Percentiles rank a stretch among this genome's conserved stretches.
phyloP scores from a whole-genome alignment of 2,113 vertebrate species.

The Colistium nudipinnis region DNA sequence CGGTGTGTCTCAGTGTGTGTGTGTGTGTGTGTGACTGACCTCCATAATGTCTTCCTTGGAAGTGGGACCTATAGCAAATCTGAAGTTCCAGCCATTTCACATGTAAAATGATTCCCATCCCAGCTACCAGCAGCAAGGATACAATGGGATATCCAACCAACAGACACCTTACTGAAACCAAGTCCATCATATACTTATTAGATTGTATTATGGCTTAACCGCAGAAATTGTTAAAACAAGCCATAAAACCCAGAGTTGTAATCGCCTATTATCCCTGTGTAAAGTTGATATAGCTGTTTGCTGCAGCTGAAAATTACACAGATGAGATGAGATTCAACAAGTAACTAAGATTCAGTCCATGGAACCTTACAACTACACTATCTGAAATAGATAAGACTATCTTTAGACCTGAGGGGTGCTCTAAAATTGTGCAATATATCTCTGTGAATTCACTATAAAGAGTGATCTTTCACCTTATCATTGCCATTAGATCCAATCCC shows the following conservation, averaged over 20 bases:
- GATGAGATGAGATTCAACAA: too few species aligned
- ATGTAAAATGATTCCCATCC: slow-evolving; percentile 68
- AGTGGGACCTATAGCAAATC: slow-evolving; percentile 82
- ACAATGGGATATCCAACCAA: slow-evolving; percentile 49
- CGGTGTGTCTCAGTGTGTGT: neutral
- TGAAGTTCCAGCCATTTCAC: slow-evolving; percentile 86
- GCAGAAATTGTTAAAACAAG: neutral
- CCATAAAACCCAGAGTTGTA: too few species aligned
- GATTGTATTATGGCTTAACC: neutral
- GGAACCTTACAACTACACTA: too few species aligned
- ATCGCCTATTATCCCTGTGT: too few species aligned
- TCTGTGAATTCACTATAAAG: too few species aligned
- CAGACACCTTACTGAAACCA: slow-evolving; percentile 46
- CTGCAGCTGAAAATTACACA: too few species aligned
- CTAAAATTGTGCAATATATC: too few species aligned
- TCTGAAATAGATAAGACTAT: too few species aligned
- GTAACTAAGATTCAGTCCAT: too few species aligned
- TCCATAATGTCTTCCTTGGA: slow-evolving; percentile 61
- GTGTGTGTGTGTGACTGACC: slow-evolving; percentile 77
- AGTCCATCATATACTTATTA: neutral
- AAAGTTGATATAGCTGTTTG: neutral
- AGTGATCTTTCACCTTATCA: too few species aligned
- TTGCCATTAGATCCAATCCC: too few species aligned
- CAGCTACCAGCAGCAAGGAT: slow-evolving; percentile 62
- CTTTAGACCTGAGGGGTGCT: too few species aligned